A percentile compares a stretch with the other conserved stretches of the same genome.
Evolutionary conservation across 2,797 vertebrate species (phyloP).

Genomic region (Coregonus ussuriensis): DNA sequence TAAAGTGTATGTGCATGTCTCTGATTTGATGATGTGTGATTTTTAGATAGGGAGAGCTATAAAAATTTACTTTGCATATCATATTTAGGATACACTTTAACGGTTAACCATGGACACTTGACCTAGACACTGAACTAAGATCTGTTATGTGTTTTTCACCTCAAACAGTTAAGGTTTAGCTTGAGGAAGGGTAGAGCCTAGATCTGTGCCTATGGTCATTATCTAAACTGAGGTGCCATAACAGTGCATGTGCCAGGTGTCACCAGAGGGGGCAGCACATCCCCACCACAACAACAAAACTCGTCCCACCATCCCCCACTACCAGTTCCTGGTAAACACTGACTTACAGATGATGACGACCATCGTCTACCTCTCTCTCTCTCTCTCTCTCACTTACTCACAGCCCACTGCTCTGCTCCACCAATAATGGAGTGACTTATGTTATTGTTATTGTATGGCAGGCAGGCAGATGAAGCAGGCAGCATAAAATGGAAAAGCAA

Average conservation of each 20-base stretch:
- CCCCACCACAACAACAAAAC: constrained; percentile 20
- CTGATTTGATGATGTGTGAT: too few relatives aligned
- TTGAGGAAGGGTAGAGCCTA: background rate
- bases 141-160: background rate
- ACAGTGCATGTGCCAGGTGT: constrained; percentile 1
- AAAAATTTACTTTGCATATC: too few relatives aligned
- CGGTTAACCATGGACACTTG: too few relatives aligned
- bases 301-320: background rate
- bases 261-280: constrained; percentile 64
- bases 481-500: constrained; percentile 52
- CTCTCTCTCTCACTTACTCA: constrained; percentile 16
- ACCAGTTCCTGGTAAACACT: constrained; percentile 46
- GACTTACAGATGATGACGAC: constrained; percentile 9
- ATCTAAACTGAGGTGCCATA: background rate
- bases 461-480: constrained; percentile 15
- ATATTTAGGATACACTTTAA: too few relatives aligned
- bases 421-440: constrained; percentile 37
- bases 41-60: too few relatives aligned
- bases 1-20: background rate
- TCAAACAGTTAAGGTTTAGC: background rate
- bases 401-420: constrained; percentile 1
- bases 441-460: constrained; percentile 29
- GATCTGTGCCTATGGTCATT: background rate
- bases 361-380: constrained; percentile 20
- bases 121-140: too few relatives aligned